Evolutionary conservation across 2,113 vertebrate genomes (phyloP).

Genomic region (Phodopus roborovskii): DNA sequence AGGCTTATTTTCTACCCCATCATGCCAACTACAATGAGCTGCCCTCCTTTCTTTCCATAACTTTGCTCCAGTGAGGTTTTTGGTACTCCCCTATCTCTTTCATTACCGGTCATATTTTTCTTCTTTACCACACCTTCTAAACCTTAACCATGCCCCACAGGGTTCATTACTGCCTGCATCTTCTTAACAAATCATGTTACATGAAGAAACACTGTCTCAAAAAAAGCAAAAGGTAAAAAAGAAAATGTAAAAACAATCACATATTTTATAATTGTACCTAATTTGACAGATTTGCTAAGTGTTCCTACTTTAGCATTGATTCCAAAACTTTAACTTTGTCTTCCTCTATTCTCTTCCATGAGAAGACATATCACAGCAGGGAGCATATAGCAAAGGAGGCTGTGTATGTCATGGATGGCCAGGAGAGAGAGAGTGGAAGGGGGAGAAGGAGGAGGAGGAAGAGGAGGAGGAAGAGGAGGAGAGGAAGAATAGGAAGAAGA

Average conservation of each 20-base stretch:
- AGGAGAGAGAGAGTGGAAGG: neutral
- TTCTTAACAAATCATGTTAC: neutral
- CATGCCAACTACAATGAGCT: neutral
- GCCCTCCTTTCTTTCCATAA: neutral
- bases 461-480: fast-evolving
- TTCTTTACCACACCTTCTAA: neutral
- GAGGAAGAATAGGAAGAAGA: fast-evolving
- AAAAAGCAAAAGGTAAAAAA: no score
- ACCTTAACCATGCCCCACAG: no score
- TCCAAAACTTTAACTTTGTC: neutral
- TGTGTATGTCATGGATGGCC: neutral
- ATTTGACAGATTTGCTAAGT: neutral
- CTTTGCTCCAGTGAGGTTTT: neutral
- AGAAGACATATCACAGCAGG: neutral
- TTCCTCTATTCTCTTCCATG: neutral
- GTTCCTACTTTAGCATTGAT: neutral
- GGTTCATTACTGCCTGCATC: neutral
- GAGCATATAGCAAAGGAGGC: no score
- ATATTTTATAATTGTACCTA: neutral
- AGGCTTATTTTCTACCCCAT: neutral
- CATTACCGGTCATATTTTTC: neutral
- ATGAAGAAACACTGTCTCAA: no score
- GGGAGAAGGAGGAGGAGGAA: no score
- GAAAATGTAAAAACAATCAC: no score
- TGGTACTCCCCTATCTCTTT: neutral